Base-by-base conservation (phyloP, 2,888 invertebrate genomes). In the Lymantria monacha region DNA sequence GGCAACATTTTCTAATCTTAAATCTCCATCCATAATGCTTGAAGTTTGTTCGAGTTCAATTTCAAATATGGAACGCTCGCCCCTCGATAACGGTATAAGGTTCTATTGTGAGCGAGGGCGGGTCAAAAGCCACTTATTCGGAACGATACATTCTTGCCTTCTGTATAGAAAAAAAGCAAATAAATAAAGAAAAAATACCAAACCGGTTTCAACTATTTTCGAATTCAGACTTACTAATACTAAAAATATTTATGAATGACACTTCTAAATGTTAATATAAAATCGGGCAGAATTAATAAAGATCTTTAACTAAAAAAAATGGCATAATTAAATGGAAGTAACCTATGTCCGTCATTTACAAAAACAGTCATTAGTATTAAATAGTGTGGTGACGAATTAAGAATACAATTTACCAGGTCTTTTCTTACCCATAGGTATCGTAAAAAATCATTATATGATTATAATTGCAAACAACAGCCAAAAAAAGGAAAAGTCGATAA, bases 11-110 rank as follows among this genome's bases (percentile, higher is more conserved):
- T 22, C 3, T 5, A 22, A 22, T 22, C 22, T 22, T 22, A 22
- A 22, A 22, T 22, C 22, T 22, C 22, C 22, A 5, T 22, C 22
- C 22, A 22, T 22, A 22, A 14, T 51, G 48, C 37, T 49, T 38
- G 46, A 61, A 63, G 59, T 42, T 44, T 30, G 22, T 40, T 40
- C 8, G 7, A 14, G 38, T 44, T 36, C 15, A 31, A 44, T 46
- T 41, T 30, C 46, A 36, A 46, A 46, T 46, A 38, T 22, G 33
- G 37, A 37, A 42, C 43, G 13, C 41, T 36, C 22, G 3, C 12
- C 22, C 22, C 22, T 22, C 46, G 42, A 48, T 38, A 46, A 43
- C 48, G 36, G 42, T 48, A 42, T 14, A 45, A 22, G 45, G 41
- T 48, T 46, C 48, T 30, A 40, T 43, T 49, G 51, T 43, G 43